A percentile compares a stretch with the other conserved stretches of the same genome.
phyloP scores from a whole-genome alignment of 1,140 invertebrate genomes.

The Drosophila grimshawi region DNA sequence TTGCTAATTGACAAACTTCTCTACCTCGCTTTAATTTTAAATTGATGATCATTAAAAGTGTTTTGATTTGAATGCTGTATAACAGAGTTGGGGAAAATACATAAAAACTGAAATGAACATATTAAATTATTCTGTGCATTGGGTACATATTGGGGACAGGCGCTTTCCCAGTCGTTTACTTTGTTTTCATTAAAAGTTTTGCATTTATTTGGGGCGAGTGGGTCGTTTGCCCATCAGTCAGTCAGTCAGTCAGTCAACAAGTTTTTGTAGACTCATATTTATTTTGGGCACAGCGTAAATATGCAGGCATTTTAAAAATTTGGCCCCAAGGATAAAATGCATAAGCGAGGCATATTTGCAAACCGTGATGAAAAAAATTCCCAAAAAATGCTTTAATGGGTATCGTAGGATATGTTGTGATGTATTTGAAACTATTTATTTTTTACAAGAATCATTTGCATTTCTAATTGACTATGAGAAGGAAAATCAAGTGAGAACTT shows the following conservation, averaged over 20 bases:
- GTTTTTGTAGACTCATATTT: conserved; percentile 36
- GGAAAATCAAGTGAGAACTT: too few relatives aligned
- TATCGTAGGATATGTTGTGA: neutral
- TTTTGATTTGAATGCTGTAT: conserved; percentile 15
- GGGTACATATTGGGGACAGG: conserved; percentile 18
- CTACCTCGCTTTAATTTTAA: neutral
- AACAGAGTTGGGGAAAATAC: conserved; percentile 17
- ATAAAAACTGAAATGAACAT: conserved; percentile 26
- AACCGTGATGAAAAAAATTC: neutral
- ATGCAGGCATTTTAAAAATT: conserved; percentile 39
- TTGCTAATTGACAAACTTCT: too few relatives aligned
- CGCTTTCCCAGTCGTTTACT: conserved; percentile 48
- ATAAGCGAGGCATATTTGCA: neutral
- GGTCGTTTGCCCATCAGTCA: conserved; percentile 16
- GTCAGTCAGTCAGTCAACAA: conserved; percentile 44
- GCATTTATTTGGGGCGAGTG: conserved; percentile 55
- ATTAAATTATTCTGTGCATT: conserved; percentile 28
- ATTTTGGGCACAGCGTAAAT: conserved; percentile 35
- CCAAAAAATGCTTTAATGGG: neutral
- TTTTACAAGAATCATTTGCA: too few relatives aligned
- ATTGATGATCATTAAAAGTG: conserved; percentile 21
- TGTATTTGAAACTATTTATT: too few relatives aligned
- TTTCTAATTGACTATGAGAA: too few relatives aligned
- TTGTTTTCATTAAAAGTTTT: conserved; percentile 75
- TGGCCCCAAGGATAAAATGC: neutral